A percentile compares a stretch with the other conserved stretches of the same genome.
Conservation (phyloP, 2,888 invertebrate species). For the Acleris laterana region DNA sequence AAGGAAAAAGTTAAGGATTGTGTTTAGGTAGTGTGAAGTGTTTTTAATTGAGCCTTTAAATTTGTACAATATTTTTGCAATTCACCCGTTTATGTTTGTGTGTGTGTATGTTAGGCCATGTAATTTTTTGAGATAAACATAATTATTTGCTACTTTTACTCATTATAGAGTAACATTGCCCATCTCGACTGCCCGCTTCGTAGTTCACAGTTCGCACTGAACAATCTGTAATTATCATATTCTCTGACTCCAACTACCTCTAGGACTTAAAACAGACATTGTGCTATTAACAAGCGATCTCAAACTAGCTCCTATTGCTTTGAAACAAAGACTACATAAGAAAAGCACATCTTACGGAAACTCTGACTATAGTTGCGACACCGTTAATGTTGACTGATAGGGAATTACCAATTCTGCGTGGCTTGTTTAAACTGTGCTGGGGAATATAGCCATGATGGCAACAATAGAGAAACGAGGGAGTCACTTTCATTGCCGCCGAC, state of each 20-base stretch:
- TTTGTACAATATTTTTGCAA: too few relatives aligned
- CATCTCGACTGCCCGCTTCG: too few relatives aligned
- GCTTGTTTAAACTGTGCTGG: slow-evolving; percentile 4
- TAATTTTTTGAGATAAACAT: too few relatives aligned
- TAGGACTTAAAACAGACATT: slow-evolving; percentile 6
- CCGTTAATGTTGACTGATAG: slow-evolving; percentile 11
- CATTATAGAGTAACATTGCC: too few relatives aligned
- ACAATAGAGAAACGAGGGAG: neutral
- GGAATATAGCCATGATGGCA: neutral
- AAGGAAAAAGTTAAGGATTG: too few relatives aligned
- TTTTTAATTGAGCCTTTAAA: too few relatives aligned
- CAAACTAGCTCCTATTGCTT: neutral
- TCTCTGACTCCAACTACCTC: slow-evolving; percentile 2
- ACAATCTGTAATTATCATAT: neutral
- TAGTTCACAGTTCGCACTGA: neutral
- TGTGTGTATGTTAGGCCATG: too few relatives aligned
- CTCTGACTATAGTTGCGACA: slow-evolving; percentile 7
- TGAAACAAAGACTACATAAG: neutral
- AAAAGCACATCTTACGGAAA: slow-evolving; percentile 2
- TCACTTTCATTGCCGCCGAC: too few relatives aligned
- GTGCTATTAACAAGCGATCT: slow-evolving; percentile 6
- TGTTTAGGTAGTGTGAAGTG: too few relatives aligned
- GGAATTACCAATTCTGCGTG: slow-evolving; percentile 14
- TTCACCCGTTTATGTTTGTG: too few relatives aligned
- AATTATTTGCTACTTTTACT: too few relatives aligned